Percentiles rank a stretch among this genome's conserved stretches.
Evolutionary conservation across 1,140 invertebrate genomes (phyloP).

Genomic region (Laupala kohalensis): DNA sequence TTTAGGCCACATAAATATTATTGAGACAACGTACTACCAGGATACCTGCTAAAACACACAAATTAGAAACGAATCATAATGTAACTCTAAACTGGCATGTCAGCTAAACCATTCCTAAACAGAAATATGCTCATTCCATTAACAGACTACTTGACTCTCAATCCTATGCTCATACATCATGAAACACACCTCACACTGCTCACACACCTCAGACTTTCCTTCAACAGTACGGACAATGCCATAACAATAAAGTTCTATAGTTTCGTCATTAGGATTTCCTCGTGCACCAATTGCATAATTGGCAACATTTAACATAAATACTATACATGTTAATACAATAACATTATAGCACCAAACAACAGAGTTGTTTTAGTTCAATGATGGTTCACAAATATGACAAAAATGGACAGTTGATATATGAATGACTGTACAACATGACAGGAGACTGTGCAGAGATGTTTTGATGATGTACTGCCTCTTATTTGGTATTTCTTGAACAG

Average conservation of each 20-base stretch:
- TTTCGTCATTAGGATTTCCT: background rate
- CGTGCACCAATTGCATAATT: background rate
- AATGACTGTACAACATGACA: background rate
- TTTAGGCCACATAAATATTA: background rate
- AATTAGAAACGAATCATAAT: background rate
- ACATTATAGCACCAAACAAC: background rate
- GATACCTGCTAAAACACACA: background rate
- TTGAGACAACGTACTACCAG: background rate
- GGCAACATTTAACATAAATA: background rate
- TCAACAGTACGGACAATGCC: background rate
- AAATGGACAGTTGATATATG: background rate
- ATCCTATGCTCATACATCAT: background rate
- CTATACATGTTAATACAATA: background rate
- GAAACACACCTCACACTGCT: background rate
- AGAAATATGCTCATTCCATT: too few species aligned
- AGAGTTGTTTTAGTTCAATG: background rate
- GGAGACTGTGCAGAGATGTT: background rate
- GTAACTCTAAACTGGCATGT: background rate
- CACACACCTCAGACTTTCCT: background rate
- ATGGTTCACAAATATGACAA: background rate
- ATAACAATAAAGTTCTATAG: background rate
- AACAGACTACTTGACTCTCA: background rate
- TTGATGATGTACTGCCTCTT: background rate
- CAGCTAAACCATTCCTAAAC: background rate
- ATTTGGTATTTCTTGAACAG: too few species aligned